Conservation (phyloP, 2,113 vertebrate species). For the Tyrannus savana region DNA sequence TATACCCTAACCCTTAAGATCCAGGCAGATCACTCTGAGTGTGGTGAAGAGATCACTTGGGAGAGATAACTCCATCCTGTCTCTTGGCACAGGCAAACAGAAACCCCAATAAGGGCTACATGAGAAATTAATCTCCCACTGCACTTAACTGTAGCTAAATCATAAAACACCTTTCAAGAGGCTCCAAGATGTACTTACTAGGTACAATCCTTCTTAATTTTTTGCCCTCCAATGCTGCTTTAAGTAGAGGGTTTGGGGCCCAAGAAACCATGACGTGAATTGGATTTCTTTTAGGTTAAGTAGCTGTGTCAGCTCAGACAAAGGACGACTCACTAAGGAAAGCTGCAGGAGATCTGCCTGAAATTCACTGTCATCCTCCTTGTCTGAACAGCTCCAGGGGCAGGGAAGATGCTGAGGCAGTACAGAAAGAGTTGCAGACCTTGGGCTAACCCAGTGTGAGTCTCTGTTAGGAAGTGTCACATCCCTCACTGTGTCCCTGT, state of each 20-base stretch:
- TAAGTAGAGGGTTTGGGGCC: neutral
- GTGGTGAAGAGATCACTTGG: neutral
- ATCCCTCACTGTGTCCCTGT: neutral
- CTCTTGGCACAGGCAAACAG: neutral
- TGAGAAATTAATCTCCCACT: neutral
- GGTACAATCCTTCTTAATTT: neutral
- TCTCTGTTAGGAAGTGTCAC: neutral
- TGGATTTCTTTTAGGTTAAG: neutral
- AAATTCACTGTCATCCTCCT: neutral
- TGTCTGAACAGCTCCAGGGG: neutral
- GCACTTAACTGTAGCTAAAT: neutral
- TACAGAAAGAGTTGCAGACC: neutral
- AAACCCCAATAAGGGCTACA: neutral
- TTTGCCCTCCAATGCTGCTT: neutral
- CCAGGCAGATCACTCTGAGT: neutral
- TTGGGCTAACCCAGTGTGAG: fast-evolving
- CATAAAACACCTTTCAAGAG: neutral
- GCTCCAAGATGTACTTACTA: neutral
- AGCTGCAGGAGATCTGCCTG: neutral
- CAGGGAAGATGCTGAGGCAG: neutral
- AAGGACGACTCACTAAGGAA: neutral
- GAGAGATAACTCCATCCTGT: neutral
- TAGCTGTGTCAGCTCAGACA: neutral
- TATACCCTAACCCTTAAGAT: neutral
- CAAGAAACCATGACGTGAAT: neutral